Conservation (phyloP, 2,888 invertebrate genomes). For the Agrochola lychnidis region DNA sequence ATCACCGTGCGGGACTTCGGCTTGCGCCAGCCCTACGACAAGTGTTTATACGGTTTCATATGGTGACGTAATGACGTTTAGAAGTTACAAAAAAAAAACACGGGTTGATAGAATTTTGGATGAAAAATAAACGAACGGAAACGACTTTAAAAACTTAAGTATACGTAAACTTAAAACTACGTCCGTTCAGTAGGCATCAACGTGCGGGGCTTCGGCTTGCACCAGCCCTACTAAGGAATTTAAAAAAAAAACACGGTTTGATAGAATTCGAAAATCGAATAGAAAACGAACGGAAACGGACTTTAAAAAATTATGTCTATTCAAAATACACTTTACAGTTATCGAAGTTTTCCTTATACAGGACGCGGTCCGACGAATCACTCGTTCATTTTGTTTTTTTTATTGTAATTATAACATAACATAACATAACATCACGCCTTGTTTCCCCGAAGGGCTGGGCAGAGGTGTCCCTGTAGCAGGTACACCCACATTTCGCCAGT, state of each 20-base stretch:
- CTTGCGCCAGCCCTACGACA: constrained; percentile 93
- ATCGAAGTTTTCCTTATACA: too few relatives aligned
- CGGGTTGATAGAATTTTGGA: constrained; percentile 1
- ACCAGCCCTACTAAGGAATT: constrained; percentile 91
- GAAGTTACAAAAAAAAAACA: constrained; percentile 12
- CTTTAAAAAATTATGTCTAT: background rate
- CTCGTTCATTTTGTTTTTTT: too few relatives aligned
- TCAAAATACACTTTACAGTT: background rate
- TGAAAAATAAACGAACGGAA: constrained; percentile 11
- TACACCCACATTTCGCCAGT: too few relatives aligned
- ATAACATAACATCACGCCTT: too few relatives aligned
- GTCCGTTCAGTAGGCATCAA: constrained; percentile 80
- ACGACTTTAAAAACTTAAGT: background rate
- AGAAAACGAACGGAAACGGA: constrained; percentile 2
- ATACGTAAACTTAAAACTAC: background rate
- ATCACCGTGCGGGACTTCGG: constrained; percentile 94
- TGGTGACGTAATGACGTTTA: background rate
- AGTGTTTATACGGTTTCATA: constrained; percentile 27
- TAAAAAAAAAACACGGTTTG: constrained; percentile 12
- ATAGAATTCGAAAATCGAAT: constrained; percentile 6
- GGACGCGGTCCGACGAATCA: too few relatives aligned
- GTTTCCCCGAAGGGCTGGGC: too few relatives aligned
- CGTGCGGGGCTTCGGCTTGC: constrained; percentile 91
- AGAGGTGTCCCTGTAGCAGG: too few relatives aligned
- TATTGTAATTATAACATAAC: too few relatives aligned